Percentiles rank a stretch among this genome's conserved stretches.
phyloP scores from a whole-genome alignment of 1,140 invertebrate genomes.

The Hycleus cichorii region DNA sequence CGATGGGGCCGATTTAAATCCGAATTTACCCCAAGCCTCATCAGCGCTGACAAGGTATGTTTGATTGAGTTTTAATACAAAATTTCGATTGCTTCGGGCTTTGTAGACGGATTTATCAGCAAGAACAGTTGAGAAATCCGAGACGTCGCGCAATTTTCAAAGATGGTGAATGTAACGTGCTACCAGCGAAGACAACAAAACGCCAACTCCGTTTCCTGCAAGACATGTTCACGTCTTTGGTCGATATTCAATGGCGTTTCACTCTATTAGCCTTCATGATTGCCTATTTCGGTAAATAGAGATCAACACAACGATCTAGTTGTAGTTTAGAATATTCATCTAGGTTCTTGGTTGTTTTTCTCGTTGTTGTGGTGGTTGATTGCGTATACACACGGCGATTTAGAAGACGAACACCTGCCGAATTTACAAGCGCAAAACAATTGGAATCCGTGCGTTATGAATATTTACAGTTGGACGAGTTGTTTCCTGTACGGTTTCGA shows the following conservation, averaged over 20 bases:
- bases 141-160: conserved; percentile 83
- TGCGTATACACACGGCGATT: conserved; percentile 82
- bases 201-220: conserved; percentile 74
- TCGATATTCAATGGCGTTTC: conserved; percentile 92
- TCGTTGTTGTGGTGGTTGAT: conserved; percentile 60
- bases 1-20: too few relatives aligned
- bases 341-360: neutral
- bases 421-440: conserved; percentile 52
- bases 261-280: conserved; percentile 87
- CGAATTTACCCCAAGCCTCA: too few relatives aligned
- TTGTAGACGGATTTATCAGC: conserved; percentile 34
- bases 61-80: too few relatives aligned
- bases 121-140: conserved; percentile 48
- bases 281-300: conserved; percentile 64
- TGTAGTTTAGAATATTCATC: neutral
- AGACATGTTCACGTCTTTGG: conserved; percentile 78
- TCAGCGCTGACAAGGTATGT: too few relatives aligned
- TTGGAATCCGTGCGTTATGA: conserved; percentile 75
- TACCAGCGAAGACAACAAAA: conserved; percentile 75
- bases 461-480: conserved; percentile 73
- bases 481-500: conserved; percentile 87
- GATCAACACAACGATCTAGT: neutral
- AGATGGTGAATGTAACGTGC: conserved; percentile 77
- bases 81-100: too few relatives aligned
- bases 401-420: conserved; percentile 64